Conservation (phyloP, 2,113 vertebrate species). For the Glaucomys volans region DNA sequence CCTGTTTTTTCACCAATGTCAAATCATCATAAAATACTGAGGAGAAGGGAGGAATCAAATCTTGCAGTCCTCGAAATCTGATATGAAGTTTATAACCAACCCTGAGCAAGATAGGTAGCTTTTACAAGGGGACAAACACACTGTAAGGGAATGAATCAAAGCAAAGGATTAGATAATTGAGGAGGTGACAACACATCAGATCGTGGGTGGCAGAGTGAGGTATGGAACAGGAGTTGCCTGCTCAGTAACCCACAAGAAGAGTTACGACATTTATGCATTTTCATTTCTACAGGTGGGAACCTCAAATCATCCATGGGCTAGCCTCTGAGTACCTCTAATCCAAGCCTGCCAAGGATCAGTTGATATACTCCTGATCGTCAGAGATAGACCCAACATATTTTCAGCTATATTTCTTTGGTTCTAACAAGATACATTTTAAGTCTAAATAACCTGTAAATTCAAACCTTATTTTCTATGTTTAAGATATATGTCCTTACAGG, state of each 20-base stretch:
- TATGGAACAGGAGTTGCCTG: constrained; percentile 83
- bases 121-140: constrained; percentile 81
- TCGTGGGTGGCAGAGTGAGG: constrained; percentile 83
- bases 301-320: constrained; percentile 85
- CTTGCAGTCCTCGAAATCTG: constrained; percentile 71
- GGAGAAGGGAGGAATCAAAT: constrained; percentile 73
- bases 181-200: constrained; percentile 85
- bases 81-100: constrained; percentile 70
- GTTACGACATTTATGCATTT: constrained; percentile 89
- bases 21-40: constrained; percentile 79
- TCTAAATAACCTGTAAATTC: constrained; percentile 85
- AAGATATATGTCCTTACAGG: constrained; percentile 67
- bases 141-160: constrained; percentile 85
- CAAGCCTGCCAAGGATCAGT: constrained; percentile 80
- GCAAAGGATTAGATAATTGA: constrained; percentile 84
- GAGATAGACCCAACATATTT: constrained; percentile 80
- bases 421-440: constrained; percentile 83
- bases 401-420: constrained; percentile 86
- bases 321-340: constrained; percentile 86
- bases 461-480: constrained; percentile 81
- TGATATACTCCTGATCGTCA: constrained; percentile 87
- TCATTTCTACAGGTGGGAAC: constrained; percentile 89
- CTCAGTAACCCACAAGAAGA: constrained; percentile 81
- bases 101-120: constrained; percentile 79
- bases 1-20: constrained; percentile 72